A percentile compares a stretch with the other conserved stretches of the same genome.
Evolutionary conservation across 2,113 vertebrate species (phyloP).

Genomic region (Cyprinus carpio): DNA sequence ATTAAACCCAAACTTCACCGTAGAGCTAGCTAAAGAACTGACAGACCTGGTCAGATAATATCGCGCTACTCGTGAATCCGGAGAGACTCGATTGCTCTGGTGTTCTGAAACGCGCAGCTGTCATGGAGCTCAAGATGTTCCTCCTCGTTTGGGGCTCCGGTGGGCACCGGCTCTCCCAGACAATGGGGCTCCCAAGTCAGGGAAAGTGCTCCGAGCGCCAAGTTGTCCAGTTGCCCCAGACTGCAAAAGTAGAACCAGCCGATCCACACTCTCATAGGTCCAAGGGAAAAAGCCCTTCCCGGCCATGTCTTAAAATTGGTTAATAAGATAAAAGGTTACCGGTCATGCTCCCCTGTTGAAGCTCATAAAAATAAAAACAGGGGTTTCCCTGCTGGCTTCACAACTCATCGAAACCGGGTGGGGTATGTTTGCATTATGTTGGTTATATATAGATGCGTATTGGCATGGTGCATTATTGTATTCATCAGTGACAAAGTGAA

Average conservation of each 20-base stretch:
- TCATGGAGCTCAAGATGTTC: slow-evolving; percentile 50
- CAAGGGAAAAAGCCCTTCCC: slow-evolving; percentile 88
- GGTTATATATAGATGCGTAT: too few species aligned
- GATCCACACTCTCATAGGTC: background rate
- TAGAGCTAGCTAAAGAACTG: background rate
- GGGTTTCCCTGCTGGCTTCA: too few species aligned
- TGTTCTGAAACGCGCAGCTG: background rate
- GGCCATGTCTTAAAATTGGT: slow-evolving; percentile 83
- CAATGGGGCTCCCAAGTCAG: background rate
- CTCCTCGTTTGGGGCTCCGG: slow-evolving; percentile 60
- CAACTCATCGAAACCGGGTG: too few species aligned
- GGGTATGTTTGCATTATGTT: too few species aligned
- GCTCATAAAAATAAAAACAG: too few species aligned
- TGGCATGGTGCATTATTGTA: too few species aligned
- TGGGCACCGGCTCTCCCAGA: slow-evolving; percentile 63
- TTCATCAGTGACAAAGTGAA: too few species aligned
- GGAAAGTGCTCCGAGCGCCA: rapidly evolving
- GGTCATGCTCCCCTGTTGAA: slow-evolving; percentile 85
- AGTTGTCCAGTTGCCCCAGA: rapidly evolving
- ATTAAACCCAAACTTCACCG: background rate
- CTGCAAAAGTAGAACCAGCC: background rate
- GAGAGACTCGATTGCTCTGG: background rate
- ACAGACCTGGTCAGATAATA: slow-evolving; percentile 1
- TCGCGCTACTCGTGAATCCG: background rate
- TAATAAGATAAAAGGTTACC: too few species aligned